A percentile compares a stretch with the other conserved stretches of the same genome.
Evolutionary conservation across 2,113 vertebrate genomes (phyloP).

Genomic region (Hyaena hyaena): DNA sequence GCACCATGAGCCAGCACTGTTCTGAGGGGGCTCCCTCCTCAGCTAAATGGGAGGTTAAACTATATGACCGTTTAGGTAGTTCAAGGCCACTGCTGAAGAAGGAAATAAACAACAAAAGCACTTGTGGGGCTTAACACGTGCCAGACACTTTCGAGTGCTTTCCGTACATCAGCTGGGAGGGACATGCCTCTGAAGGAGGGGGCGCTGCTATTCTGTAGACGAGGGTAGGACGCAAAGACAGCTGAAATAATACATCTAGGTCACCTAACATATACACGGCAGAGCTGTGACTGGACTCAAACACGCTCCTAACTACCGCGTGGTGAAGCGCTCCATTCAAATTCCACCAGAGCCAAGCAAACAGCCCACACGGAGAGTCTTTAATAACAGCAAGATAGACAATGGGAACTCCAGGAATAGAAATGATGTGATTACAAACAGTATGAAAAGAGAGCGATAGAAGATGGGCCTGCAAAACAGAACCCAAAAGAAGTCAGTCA

Average conservation of each 20-base stretch:
- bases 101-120: neutral
- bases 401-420: neutral
- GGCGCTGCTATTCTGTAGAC: neutral
- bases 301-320: rapidly evolving
- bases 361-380: rapidly evolving
- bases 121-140: too few species aligned
- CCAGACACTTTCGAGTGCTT: neutral
- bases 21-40: neutral
- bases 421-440: neutral
- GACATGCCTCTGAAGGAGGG: neutral
- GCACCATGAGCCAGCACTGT: rapidly evolving
- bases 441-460: neutral
- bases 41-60: neutral
- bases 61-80: neutral
- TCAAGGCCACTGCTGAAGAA: neutral
- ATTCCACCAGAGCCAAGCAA: neutral
- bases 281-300: neutral
- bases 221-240: neutral
- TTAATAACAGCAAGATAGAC: neutral
- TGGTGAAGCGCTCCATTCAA: rapidly evolving
- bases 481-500: neutral
- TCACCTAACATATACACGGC: neutral
- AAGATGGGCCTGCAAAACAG: neutral
- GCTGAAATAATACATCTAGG: neutral
- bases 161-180: neutral